Base-by-base conservation (phyloP, 1,140 invertebrate genomes). In the Coenobita brevimanus region DNA sequence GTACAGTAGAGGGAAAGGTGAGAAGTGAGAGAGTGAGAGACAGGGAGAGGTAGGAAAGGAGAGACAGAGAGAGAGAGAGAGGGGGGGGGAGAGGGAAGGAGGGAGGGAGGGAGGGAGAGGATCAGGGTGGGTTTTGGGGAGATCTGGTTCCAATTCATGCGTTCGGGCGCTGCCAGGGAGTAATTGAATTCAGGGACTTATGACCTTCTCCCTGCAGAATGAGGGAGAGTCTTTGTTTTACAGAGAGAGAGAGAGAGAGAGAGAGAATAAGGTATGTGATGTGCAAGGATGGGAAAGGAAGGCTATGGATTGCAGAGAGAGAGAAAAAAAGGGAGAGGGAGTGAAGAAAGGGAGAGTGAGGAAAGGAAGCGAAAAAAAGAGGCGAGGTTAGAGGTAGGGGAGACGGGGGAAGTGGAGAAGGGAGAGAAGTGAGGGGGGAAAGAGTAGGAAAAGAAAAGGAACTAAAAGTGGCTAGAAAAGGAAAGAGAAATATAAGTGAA, bases 91-190 rank as follows among this genome's bases (percentile, higher is more conserved):
- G n/a, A 24, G 38, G 46, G 17, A 50, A 17, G 46, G 46, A 8
- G 17, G 17, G 46, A 17, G 6, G 17, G 17, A 17, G 21, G 46
- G 17, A 17, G 24, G 46, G n/a, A 15, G 60, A 24, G 30, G 21
- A 62, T 50, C 41, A 71, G 43, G 69, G 17, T 13, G 36, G 69
- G 46, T 76, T 50, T 75, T 76, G 57, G 69, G 13, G 82, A 41
- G 67, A 84, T 84, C 73, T 67, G 71, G 60, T 46, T 76, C 30
- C 57, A 84, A 84, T 50, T 84, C 82, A 62, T 67, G 46, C 46
- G 46, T 50, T 50, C 46, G 46, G 46, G 17, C 6, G 6, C 46
- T 50, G 46, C 46, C 46, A 8, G 46, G 17, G 46, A 50, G 46
- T 50, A 50, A 50, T 50, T 50, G 46, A 50, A 50, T 50, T 50